Evolutionary conservation across 2,113 vertebrate species (phyloP), one percentile per base, ranked within the genome.

Genomic region (Lathamus discolor): DNA sequence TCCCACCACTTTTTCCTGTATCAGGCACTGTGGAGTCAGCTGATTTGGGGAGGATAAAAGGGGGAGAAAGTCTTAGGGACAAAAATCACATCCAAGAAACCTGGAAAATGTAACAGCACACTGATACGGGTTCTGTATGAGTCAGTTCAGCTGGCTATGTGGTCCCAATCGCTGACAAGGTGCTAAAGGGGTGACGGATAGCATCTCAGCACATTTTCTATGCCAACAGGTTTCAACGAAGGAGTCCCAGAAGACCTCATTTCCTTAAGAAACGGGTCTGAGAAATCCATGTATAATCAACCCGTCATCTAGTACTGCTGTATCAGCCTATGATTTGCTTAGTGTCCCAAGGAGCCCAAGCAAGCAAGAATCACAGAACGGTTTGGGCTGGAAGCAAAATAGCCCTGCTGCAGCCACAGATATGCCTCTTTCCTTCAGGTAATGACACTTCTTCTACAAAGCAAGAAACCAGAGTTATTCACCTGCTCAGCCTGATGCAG

Each of bases 151-250:
- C 2, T 91, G 83, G 83, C 57, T 51, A 13, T 2, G 10, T 6
- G 10, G 57, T 68, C 83, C n/a, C 83, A 68, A 14, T 31, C 44
- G 22, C 22, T 91, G 92, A 92, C 95, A 89, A 76, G 49, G 52
- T 73, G 93, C 81, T 89, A 73, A 96, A 94, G 86, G 78, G 81
- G 84, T 20, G 62, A 93, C 0, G 10, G 57, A 81, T 48, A 81
- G 62, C 83, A 91, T 70, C 87, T 76, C 70, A 0, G 74, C 66
- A 27, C 20, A 2, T 35, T 5, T 33, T 5, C 18, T 29, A 6
- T 18, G 84, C 66, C 91, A 95, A 72, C 62, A 68, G 81, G 69
- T 84, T 92, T 92, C 91, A 93, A 1, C 3, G 24, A 83, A 48
- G 88, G 77, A 72, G 16, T 83, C 68, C 63, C 66, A 10, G 37